Evolutionary conservation across 2,888 invertebrate genomes (phyloP).

Genomic region (Eudemis profundana): DNA sequence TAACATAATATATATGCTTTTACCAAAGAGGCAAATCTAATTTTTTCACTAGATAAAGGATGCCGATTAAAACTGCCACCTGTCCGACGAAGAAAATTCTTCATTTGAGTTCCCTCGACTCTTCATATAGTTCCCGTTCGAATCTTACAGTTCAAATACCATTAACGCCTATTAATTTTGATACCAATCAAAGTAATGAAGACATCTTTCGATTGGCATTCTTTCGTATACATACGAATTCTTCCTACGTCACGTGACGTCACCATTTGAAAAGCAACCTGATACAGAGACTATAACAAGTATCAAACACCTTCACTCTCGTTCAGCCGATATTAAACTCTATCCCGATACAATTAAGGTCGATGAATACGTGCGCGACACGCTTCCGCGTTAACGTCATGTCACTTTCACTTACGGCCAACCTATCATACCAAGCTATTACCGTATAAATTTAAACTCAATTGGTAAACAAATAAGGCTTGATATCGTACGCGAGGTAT

Average conservation of each 20-base stretch:
- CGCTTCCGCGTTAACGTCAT: slow-evolving; percentile 36
- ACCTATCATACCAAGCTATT: slow-evolving; percentile 4
- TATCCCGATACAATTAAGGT: neutral
- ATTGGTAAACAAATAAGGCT: neutral
- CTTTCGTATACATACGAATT: neutral
- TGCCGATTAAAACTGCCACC: too few relatives aligned
- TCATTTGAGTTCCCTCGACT: too few relatives aligned
- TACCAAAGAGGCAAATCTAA: too few relatives aligned
- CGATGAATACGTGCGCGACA: neutral
- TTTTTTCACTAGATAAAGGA: too few relatives aligned
- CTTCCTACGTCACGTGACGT: slow-evolving; percentile 30
- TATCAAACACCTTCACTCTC: slow-evolving; percentile 28
- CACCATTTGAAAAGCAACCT: slow-evolving; percentile 25
- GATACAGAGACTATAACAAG: slow-evolving; percentile 24
- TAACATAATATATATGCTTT: too few relatives aligned
- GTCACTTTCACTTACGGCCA: slow-evolving; percentile 40
- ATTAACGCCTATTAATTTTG: too few relatives aligned
- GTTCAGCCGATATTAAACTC: neutral
- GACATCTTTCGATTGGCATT: too few relatives aligned
- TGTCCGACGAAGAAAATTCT: too few relatives aligned
- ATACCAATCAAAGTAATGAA: neutral
- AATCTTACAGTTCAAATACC: too few relatives aligned
- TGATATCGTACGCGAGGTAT: neutral
- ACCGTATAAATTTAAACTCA: slow-evolving; percentile 9
- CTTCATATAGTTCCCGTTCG: too few relatives aligned